These are phyloP conservation scores for Archivesica marissinica DNA, from an alignment of 1,140 invertebrate species.

Conservation along the genomic window DNA sequence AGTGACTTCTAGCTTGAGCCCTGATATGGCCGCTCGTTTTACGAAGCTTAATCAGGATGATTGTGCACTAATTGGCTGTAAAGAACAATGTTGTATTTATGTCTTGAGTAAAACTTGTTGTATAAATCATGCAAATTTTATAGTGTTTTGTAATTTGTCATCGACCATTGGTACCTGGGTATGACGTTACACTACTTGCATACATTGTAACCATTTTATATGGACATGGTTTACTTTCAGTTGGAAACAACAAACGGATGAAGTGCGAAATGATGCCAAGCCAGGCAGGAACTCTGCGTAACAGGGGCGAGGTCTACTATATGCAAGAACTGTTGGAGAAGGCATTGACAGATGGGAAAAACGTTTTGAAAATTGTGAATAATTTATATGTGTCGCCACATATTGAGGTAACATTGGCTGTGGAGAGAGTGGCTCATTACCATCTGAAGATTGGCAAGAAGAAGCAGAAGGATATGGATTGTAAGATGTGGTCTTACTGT, in stretches of 20 bases:
- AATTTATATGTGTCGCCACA: conserved; percentile 12
- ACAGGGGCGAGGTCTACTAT: conserved; percentile 36
- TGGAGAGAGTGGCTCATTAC: conserved; percentile 36
- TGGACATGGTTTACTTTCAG: not conserved
- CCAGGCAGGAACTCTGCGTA: conserved; percentile 17
- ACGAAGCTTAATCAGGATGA: too few species aligned
- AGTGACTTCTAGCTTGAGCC: too few species aligned
- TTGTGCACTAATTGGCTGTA: too few species aligned
- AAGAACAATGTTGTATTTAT: too few species aligned
- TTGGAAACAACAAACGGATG: conserved; percentile 24
- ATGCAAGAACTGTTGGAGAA: not conserved
- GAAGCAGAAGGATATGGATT: conserved; percentile 7
- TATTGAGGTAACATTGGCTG: conserved; percentile 20
- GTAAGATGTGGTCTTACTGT: too few species aligned
- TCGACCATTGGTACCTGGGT: too few species aligned
- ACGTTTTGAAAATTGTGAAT: not conserved
- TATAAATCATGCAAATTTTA: too few species aligned
- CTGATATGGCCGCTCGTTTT: too few species aligned
- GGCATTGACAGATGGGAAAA: conserved; percentile 7
- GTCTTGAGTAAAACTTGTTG: too few species aligned
- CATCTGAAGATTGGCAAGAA: conserved; percentile 27
- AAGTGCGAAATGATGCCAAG: not conserved
- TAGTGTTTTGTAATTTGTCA: too few species aligned
- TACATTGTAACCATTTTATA: too few species aligned
- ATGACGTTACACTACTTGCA: too few species aligned